Evolutionary conservation across 2,797 vertebrate genomes (phyloP), one percentile per base, ranked within the genome.

Genomic region (Gallinago stenura): DNA sequence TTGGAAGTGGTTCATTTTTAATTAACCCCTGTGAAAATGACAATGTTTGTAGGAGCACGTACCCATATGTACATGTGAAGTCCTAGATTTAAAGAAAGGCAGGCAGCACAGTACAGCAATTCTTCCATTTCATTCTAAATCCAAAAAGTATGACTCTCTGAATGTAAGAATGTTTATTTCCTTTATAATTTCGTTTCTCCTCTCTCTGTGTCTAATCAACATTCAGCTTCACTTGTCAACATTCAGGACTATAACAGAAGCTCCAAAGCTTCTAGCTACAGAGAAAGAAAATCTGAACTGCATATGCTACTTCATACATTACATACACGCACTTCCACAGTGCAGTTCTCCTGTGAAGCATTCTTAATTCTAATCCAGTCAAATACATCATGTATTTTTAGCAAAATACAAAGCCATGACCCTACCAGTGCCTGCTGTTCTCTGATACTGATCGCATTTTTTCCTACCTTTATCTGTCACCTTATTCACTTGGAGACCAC

Each of bases 121-220:
- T 80, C 39, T 78, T 87, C 18, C 35, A 76, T 56, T 87, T 84
- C 17, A 56, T 79, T 93, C 60, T 83, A 91, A 89, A 94, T 53
- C 18, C 13, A 50, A n/a, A 75, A 90, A 35, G 17, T 56, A 21
- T 43, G 35, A 37, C 10, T 76, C 16, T 64, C 9, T 83, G 22
- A 80, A 84, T 56, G 41, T 22, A 93, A 58, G 39, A 80, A 86
- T 56, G 15, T 50, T 50, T 83, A 81, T 81, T 92, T 81, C 28
- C 62, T 89, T 30, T 57, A 75, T 45, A 92, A 90, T 60, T 9
- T 21, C 39, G 85, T 76, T 83, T 78, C 37, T 79, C 19, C 48
- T 69, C 54, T 68, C 20, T 60, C 22, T 61, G 3, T 20, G 12
- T 58, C 64, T 85, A 90, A 91, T 79, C 70, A 91, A 73, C 64